Conservation (phyloP, 2,888 invertebrate genomes). For the Polymixis lichenea region DNA sequence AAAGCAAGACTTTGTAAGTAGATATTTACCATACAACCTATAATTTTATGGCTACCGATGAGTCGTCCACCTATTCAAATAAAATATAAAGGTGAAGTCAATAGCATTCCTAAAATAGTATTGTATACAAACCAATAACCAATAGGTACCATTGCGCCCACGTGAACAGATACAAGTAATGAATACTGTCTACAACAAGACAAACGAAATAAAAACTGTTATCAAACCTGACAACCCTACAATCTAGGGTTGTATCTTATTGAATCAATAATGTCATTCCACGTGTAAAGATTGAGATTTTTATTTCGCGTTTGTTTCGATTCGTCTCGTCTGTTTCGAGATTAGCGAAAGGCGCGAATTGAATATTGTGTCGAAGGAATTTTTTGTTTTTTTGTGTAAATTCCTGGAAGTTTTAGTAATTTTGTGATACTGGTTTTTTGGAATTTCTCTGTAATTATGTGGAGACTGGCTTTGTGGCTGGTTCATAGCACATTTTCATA, state of each 20-base stretch:
- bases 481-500: no score
- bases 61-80: neutral
- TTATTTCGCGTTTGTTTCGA: conserved; percentile 22
- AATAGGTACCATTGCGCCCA: neutral
- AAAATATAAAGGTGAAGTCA: neutral
- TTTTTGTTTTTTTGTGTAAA: conserved; percentile 11
- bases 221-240: conserved; percentile 23
- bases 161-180: conserved; percentile 6
- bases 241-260: conserved; percentile 21
- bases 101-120: neutral
- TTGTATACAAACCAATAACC: conserved; percentile 20
- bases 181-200: neutral
- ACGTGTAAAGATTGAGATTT: conserved; percentile 32
- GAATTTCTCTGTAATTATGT: no score
- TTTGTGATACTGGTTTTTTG: neutral
- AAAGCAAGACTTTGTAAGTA: neutral
- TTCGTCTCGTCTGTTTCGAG: conserved; percentile 20
- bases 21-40: neutral
- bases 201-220: conserved; percentile 17
- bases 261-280: conserved; percentile 57
- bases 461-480: no score
- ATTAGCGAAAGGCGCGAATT: conserved; percentile 12
- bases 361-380: conserved; percentile 10
- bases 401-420: neutral
- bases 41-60: neutral